These are phyloP conservation scores for Synchiropus splendidus DNA, from an alignment of 2,113 vertebrate species.

Conservation along the genomic window DNA sequence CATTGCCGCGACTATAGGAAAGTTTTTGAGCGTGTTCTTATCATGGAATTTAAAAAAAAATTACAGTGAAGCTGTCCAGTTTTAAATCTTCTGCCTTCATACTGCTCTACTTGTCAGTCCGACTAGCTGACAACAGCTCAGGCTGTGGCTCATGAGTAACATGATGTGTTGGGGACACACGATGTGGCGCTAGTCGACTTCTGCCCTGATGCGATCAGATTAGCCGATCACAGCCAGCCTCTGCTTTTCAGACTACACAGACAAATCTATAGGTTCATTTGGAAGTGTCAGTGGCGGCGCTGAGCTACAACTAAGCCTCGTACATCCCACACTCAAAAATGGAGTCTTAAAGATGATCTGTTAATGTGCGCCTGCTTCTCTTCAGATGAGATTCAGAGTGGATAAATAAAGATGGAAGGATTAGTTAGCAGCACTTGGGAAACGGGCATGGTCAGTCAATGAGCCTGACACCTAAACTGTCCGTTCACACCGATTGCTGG, in stretches of 20 bases:
- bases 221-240: slow-evolving; percentile 41
- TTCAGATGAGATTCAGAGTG: slow-evolving; percentile 61
- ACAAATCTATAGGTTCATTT: slow-evolving; percentile 60
- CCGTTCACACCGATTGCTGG: too few species aligned
- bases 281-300: slow-evolving; percentile 44
- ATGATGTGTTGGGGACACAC: too few species aligned
- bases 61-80: not conserved
- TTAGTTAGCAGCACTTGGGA: slow-evolving; percentile 50
- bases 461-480: slow-evolving; percentile 35
- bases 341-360: slow-evolving; percentile 56
- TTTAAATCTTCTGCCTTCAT: not conserved
- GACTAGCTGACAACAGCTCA: too few species aligned
- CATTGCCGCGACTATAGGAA: too few species aligned
- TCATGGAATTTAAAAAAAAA: too few species aligned
- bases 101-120: not conserved
- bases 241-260: slow-evolving; percentile 28
- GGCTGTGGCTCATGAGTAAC: slow-evolving; percentile 14
- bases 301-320: slow-evolving; percentile 33
- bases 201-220: slow-evolving; percentile 55
- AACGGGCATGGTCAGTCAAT: slow-evolving; percentile 53
- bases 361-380: slow-evolving; percentile 47
- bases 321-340: slow-evolving; percentile 53
- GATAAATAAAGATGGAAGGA: slow-evolving; percentile 65
- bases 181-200: too few species aligned
- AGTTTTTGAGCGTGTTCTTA: too few species aligned